Conservation (phyloP, 2,888 invertebrate species). For the Hypselothyrea guttata region DNA sequence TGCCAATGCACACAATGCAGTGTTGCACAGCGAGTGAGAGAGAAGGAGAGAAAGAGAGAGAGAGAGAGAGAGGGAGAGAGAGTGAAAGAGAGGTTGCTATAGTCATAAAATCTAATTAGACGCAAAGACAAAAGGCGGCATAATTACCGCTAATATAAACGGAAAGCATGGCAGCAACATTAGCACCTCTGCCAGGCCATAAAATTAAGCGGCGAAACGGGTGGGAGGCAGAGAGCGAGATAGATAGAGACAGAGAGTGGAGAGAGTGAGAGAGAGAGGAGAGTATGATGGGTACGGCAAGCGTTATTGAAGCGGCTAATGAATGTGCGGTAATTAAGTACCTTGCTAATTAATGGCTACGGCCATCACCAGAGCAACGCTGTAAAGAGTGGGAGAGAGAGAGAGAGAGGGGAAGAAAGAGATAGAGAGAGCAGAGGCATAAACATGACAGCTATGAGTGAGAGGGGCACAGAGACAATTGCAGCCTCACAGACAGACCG, state of each 20-base stretch:
- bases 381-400: not conserved
- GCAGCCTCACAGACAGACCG: conserved; percentile 50
- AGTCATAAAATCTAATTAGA: conserved; percentile 74
- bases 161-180: conserved; percentile 56
- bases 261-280: too few relatives aligned
- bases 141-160: conserved; percentile 72
- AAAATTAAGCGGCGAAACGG: conserved; percentile 57
- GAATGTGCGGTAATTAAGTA: conserved; percentile 82
- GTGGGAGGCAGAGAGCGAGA: not conserved
- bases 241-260: too few relatives aligned
- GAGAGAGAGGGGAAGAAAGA: not conserved
- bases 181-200: conserved; percentile 63
- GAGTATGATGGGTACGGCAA: conserved; percentile 25
- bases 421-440: not conserved
- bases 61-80: conserved; percentile 7
- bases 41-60: conserved; percentile 1
- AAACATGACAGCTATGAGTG: not conserved
- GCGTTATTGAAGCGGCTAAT: conserved; percentile 77
- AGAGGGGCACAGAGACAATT: conserved; percentile 39
- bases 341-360: conserved; percentile 82
- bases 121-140: conserved; percentile 71
- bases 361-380: conserved; percentile 53
- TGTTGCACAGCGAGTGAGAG: not conserved
- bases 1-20: conserved; percentile 36
- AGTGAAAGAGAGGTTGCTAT: conserved; percentile 1